A percentile compares a stretch with the other conserved stretches of the same genome.
phyloP scores from a whole-genome alignment of 1,140 invertebrate genomes.

The Venturia canescens region DNA sequence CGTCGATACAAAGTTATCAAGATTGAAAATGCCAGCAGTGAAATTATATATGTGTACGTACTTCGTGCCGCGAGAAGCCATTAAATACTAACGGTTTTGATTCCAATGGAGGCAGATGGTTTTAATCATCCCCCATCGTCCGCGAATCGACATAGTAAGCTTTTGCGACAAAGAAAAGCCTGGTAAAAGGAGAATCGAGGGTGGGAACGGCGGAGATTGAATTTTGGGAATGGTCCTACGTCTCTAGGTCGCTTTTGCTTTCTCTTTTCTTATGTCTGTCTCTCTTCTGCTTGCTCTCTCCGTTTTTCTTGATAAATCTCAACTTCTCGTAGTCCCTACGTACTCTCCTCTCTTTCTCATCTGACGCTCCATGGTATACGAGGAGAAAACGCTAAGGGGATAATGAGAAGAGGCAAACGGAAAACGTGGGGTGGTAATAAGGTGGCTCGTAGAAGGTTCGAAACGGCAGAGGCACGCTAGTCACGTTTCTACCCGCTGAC shows the following conservation, averaged over 20 bases:
- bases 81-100: constrained; percentile 44
- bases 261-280: constrained; percentile 31
- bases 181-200: constrained; percentile 23
- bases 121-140: constrained; percentile 60
- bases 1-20: background rate
- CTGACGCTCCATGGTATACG: constrained; percentile 30
- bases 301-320: background rate
- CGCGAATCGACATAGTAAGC: constrained; percentile 42
- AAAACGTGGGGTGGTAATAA: constrained; percentile 72
- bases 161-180: constrained; percentile 47
- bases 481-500: constrained; percentile 76
- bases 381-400: constrained; percentile 74
- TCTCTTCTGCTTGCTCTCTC: constrained; percentile 27
- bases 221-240: constrained; percentile 64
- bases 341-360: constrained; percentile 12
- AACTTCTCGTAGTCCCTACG: background rate
- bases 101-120: constrained; percentile 43
- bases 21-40: background rate
- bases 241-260: constrained; percentile 13
- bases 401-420: constrained; percentile 74
- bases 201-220: constrained; percentile 67
- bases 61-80: constrained; percentile 25
- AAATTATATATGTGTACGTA: background rate
- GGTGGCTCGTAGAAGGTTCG: constrained; percentile 61
- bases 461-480: constrained; percentile 70